Evolutionary conservation across 2,888 invertebrate genomes (phyloP).

Genomic region (Apamea crenata): DNA sequence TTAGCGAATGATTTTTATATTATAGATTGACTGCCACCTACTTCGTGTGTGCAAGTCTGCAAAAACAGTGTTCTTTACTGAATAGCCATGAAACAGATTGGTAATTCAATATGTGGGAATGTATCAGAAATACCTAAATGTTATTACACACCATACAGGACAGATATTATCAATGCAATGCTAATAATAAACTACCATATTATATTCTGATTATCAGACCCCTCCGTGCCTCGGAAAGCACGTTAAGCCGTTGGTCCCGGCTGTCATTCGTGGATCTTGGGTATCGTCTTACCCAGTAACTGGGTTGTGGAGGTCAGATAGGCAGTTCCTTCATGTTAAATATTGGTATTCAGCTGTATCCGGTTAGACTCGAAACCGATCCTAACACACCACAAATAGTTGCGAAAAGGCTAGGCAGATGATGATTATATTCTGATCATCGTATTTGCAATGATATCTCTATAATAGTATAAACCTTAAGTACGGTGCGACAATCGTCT

Average conservation of each 20-base stretch:
- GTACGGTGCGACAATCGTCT: slow-evolving; percentile 17
- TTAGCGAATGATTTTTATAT: too few species aligned
- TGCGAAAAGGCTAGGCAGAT: too few species aligned
- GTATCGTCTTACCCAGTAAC: too few species aligned
- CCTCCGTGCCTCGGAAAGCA: too few species aligned
- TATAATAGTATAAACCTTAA: background rate
- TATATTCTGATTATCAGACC: background rate
- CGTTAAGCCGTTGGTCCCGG: too few species aligned
- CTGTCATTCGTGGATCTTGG: too few species aligned
- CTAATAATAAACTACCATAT: background rate
- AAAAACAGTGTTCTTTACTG: background rate
- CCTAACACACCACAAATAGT: too few species aligned
- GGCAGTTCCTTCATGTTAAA: too few species aligned
- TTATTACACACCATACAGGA: background rate
- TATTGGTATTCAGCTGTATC: too few species aligned
- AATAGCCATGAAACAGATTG: background rate
- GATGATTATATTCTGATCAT: background rate
- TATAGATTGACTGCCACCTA: background rate
- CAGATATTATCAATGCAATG: background rate
- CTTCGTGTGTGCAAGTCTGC: background rate
- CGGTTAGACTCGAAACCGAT: too few species aligned
- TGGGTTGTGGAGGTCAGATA: too few species aligned
- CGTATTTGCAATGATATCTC: background rate
- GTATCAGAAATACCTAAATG: background rate
- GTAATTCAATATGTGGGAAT: background rate